These are phyloP conservation scores for Drosophila cardini DNA, from an alignment of 1,140 invertebrate species.

Conservation along the genomic window DNA sequence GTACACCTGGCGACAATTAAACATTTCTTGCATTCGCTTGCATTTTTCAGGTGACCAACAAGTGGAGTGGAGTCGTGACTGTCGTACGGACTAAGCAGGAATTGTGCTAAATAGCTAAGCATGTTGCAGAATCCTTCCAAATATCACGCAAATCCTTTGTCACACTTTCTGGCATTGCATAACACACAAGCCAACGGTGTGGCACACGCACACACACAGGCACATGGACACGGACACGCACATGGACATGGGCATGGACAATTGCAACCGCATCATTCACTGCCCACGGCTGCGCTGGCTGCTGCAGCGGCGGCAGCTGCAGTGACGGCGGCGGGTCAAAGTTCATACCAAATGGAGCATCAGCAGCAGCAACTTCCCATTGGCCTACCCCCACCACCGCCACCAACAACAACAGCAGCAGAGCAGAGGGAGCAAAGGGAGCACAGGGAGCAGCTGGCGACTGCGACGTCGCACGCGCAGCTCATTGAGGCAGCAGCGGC, in stretches of 20 bases:
- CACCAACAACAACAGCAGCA: slow-evolving; percentile 29
- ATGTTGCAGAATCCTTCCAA: slow-evolving; percentile 85
- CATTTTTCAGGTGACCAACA: slow-evolving; percentile 44
- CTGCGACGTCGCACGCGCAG: slow-evolving; percentile 78
- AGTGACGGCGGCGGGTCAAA: slow-evolving; percentile 71
- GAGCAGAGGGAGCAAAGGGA: slow-evolving; percentile 39
- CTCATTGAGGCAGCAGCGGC: slow-evolving; percentile 76
- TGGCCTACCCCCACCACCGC: slow-evolving; percentile 61
- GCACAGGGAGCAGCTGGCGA: slow-evolving; percentile 69
- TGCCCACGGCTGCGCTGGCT: slow-evolving; percentile 68
- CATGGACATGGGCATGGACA: slow-evolving; percentile 40
- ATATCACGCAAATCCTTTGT: slow-evolving; percentile 85
- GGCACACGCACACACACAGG: slow-evolving; percentile 31
- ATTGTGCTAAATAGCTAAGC: slow-evolving; percentile 70
- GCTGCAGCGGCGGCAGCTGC: slow-evolving; percentile 63
- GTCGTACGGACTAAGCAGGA: slow-evolving; percentile 5
- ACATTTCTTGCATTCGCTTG: slow-evolving; percentile 36
- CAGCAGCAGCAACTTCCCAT: slow-evolving; percentile 60
- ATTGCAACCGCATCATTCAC: slow-evolving; percentile 71
- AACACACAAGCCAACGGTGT: slow-evolving; percentile 72
- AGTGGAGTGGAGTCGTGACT: slow-evolving; percentile 9
- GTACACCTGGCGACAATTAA: slow-evolving; percentile 27
- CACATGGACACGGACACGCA: slow-evolving; percentile 24
- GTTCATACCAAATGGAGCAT: slow-evolving; percentile 79
- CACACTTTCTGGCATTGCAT: slow-evolving; percentile 84